Conservation (phyloP, 2,888 invertebrate species). For the Saturnia japonica region DNA sequence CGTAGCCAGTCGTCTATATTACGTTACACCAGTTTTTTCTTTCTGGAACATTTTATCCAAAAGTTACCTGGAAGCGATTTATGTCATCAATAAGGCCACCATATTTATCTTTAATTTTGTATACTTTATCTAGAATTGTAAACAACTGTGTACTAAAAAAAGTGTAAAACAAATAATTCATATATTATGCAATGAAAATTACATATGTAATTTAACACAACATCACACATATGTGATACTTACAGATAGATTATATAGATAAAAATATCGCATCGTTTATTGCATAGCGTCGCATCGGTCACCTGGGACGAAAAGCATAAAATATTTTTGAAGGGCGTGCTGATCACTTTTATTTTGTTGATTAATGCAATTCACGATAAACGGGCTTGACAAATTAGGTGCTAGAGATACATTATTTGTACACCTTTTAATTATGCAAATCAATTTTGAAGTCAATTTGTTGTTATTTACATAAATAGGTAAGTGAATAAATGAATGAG, state of each 20-base stretch:
- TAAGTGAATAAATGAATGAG: background rate
- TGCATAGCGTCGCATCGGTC: constrained; percentile 12
- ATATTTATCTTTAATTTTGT: too few relatives aligned
- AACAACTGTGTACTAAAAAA: too few relatives aligned
- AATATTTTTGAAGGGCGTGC: constrained; percentile 34
- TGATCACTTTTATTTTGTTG: constrained; percentile 48
- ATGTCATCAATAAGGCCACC: too few relatives aligned
- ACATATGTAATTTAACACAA: too few relatives aligned
- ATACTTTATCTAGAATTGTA: too few relatives aligned
- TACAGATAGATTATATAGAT: background rate
- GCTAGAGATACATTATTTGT: constrained; percentile 27
- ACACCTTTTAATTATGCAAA: constrained; percentile 24
- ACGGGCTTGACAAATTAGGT: constrained; percentile 44
- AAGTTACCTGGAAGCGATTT: too few relatives aligned
- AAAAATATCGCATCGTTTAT: background rate
- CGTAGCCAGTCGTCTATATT: too few relatives aligned
- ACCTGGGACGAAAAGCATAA: background rate
- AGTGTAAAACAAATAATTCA: too few relatives aligned
- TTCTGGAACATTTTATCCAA: too few relatives aligned
- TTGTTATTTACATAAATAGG: background rate
- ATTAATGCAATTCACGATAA: constrained; percentile 48
- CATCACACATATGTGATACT: too few relatives aligned
- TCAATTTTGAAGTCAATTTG: background rate
- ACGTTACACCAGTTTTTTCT: too few relatives aligned
- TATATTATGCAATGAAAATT: too few relatives aligned